A percentile compares a stretch with the other conserved stretches of the same genome.
Evolutionary conservation across 1,140 invertebrate species (phyloP).

Genomic region (Euwallacea fornicatus): DNA sequence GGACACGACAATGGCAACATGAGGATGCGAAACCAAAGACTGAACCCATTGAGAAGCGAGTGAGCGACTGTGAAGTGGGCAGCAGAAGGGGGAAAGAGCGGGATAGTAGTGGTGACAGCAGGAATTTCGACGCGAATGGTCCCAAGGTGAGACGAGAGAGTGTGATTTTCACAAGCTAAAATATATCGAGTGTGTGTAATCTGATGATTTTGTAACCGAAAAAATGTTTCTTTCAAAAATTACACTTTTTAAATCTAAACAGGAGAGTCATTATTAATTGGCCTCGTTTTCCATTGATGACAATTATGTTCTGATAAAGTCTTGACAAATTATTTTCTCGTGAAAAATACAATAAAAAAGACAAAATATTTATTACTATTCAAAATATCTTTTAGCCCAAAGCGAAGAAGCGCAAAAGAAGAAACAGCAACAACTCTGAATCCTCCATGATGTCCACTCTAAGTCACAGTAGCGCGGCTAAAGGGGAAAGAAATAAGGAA

Average conservation of each 20-base stretch:
- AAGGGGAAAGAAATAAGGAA: slow-evolving; percentile 38
- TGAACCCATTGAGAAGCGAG: slow-evolving; percentile 8
- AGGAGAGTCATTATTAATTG: background rate
- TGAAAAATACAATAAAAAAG: too few relatives aligned
- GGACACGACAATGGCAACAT: slow-evolving; percentile 15
- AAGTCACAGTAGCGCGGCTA: slow-evolving; percentile 45
- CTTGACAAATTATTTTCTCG: background rate
- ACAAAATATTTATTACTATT: too few relatives aligned
- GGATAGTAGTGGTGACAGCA: slow-evolving; percentile 17
- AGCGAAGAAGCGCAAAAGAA: slow-evolving; percentile 57
- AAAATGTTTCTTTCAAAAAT: too few relatives aligned
- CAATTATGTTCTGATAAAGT: background rate
- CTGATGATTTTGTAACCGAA: too few relatives aligned
- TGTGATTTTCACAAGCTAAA: too few relatives aligned
- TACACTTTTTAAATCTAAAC: too few relatives aligned
- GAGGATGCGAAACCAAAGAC: slow-evolving; percentile 30
- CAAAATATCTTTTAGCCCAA: background rate
- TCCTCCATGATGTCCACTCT: slow-evolving; percentile 51
- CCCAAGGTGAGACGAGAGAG: background rate
- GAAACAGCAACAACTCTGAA: slow-evolving; percentile 57
- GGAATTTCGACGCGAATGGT: slow-evolving; percentile 2
- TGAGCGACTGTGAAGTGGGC: slow-evolving; percentile 19
- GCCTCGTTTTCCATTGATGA: background rate
- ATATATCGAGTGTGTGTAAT: too few relatives aligned
- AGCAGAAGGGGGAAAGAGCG: background rate